Evolutionary conservation across 2,888 invertebrate genomes (phyloP).

Genomic region (Geotrupes spiniger): DNA sequence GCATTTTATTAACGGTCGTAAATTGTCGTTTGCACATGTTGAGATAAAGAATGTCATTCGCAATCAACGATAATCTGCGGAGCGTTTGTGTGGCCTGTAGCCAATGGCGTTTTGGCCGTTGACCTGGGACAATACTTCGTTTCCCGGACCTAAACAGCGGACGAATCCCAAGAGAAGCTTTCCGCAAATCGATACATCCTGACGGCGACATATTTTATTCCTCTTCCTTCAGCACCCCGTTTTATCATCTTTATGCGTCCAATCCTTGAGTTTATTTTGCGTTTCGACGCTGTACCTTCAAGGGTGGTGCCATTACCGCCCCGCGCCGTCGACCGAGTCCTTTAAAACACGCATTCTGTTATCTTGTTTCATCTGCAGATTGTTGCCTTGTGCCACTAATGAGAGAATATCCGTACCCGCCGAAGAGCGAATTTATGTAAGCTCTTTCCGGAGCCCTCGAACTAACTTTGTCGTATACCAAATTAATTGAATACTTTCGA

Average conservation of each 20-base stretch:
- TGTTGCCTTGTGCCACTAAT: conserved; percentile 13
- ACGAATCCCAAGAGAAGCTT: conserved; percentile 11
- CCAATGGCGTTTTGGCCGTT: conserved; percentile 16
- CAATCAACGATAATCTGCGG: not conserved
- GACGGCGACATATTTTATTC: too few species aligned
- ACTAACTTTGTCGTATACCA: too few species aligned
- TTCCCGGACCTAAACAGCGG: conserved; percentile 8
- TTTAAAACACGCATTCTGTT: conserved; percentile 11
- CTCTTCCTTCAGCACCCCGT: conserved; percentile 8
- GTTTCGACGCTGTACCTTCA: too few species aligned
- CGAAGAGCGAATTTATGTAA: too few species aligned
- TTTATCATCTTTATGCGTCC: conserved; percentile 6
- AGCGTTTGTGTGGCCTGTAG: not conserved
- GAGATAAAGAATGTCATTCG: not conserved
- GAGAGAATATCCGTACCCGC: too few species aligned
- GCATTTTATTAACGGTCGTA: too few species aligned
- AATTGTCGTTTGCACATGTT: too few species aligned
- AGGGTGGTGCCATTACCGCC: too few species aligned
- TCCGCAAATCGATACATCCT: conserved; percentile 16
- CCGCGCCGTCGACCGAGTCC: conserved; percentile 3
- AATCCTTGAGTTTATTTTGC: conserved; percentile 11
- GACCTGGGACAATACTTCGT: conserved; percentile 16
- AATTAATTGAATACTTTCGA: too few species aligned
- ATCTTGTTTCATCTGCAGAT: conserved; percentile 12
- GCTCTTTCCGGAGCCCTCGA: too few species aligned